phyloP scores from a whole-genome alignment of 2,888 invertebrate species.

The Caradrina kadenii region DNA sequence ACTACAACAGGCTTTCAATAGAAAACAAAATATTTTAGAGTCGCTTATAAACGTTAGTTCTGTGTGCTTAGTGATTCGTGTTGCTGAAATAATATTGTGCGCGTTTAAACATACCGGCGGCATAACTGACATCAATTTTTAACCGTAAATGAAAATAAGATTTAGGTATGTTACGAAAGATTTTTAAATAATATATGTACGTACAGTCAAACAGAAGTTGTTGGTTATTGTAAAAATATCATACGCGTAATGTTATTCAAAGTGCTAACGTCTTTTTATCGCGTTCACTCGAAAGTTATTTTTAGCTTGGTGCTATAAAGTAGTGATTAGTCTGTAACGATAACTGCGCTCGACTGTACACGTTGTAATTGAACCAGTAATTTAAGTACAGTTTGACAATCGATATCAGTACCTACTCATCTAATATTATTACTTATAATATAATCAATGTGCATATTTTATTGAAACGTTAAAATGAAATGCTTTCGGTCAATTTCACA shows the following conservation, averaged over 20 bases:
- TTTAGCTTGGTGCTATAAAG: slow-evolving; percentile 71
- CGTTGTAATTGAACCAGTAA: slow-evolving; percentile 35
- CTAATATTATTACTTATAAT: slow-evolving; percentile 16
- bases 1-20: neutral
- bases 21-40: neutral
- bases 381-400: slow-evolving; percentile 35
- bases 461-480: slow-evolving; percentile 13
- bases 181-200: slow-evolving; percentile 18
- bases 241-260: slow-evolving; percentile 34
- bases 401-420: slow-evolving; percentile 30
- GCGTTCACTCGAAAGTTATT: slow-evolving; percentile 56
- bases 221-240: slow-evolving; percentile 33
- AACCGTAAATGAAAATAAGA: slow-evolving; percentile 18
- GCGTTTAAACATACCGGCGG: slow-evolving; percentile 16
- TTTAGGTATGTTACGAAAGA: slow-evolving; percentile 24
- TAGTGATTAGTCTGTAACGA: slow-evolving; percentile 55
- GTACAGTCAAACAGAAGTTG: slow-evolving; percentile 2
- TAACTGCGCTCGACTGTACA: slow-evolving; percentile 58
- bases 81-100: slow-evolving; percentile 54
- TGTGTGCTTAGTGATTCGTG: slow-evolving; percentile 46
- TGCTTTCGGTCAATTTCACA: slow-evolving; percentile 23
- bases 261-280: slow-evolving; percentile 43
- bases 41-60: slow-evolving; percentile 18
- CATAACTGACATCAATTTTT: slow-evolving; percentile 25
- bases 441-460: slow-evolving; percentile 36